Conservation (phyloP, 2,797 vertebrate species). For the Gadopsis bispinosus region DNA sequence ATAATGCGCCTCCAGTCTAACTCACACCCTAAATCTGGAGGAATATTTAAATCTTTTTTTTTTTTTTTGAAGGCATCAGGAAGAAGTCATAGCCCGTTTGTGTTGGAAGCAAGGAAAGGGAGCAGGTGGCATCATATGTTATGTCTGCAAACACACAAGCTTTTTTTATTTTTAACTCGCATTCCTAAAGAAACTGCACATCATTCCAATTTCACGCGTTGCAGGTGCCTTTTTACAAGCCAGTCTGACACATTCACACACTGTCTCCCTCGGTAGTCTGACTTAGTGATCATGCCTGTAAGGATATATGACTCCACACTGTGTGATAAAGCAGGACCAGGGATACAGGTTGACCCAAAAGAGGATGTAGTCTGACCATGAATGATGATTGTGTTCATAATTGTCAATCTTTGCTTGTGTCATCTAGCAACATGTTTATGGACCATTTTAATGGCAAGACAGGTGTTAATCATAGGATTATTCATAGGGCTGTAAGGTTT, state of each 20-base stretch:
- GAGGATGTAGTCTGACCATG: slow-evolving; percentile 22
- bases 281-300: slow-evolving; percentile 10
- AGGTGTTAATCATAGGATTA: not conserved
- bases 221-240: slow-evolving; percentile 46
- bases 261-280: slow-evolving; percentile 32
- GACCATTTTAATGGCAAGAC: not conserved
- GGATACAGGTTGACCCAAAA: slow-evolving; percentile 27
- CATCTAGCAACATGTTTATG: not conserved
- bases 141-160: slow-evolving; percentile 25
- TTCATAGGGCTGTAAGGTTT: slow-evolving; percentile 22
- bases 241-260: slow-evolving; percentile 43
- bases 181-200: slow-evolving; percentile 71
- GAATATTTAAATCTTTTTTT: slow-evolving; percentile 10
- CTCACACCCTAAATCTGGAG: slow-evolving; percentile 34
- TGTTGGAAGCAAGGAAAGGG: slow-evolving; percentile 41
- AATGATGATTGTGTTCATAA: slow-evolving; percentile 7
- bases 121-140: slow-evolving; percentile 41
- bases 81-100: slow-evolving; percentile 66
- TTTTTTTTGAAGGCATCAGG: slow-evolving; percentile 47
- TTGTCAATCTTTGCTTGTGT: slow-evolving; percentile 6
- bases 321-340: slow-evolving; percentile 43
- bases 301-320: slow-evolving; percentile 1
- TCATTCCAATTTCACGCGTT: slow-evolving; percentile 63
- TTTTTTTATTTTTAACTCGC: slow-evolving; percentile 53
- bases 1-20: slow-evolving; percentile 40